Base-by-base conservation (phyloP, 2,888 invertebrate species). In the Vesta saturnalis region DNA sequence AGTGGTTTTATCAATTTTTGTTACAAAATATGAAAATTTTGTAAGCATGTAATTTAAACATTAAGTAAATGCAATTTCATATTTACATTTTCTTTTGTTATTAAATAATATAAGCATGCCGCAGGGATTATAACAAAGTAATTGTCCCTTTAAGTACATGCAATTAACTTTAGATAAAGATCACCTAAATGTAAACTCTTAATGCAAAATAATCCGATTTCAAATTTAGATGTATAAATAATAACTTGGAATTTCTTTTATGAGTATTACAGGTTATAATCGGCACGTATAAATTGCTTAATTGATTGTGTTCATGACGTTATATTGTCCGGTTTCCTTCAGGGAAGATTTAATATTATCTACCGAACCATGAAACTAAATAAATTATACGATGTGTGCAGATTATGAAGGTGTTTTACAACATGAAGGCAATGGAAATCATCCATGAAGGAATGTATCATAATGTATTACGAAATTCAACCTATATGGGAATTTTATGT, bases 351-450 rank as follows among this genome's bases (percentile, higher is more conserved):
- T 30, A 30, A 10, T 30, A 10, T 30, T 30, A 30, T 10, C 30
- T 10, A 30, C 30, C 30, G 30, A 30, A 30, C 30, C 30, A 10
- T 30, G 30, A 30, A 30, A 10, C 23, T 30, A 30, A 30, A 30
- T 30, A 30, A 30, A 30, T 30, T 30, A 30, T 30, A 5, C 30
- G 30, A 30, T 10, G 30, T 30, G 30, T 30, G 30, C 68, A 73
- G 73, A 72, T 72, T 72, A 72, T 69, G 70, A 72, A 65, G 72
- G 70, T 71, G 67, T 72, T 73, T 70, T 61, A 73, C 30, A 6
- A 10, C 10, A 30, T 30, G 30, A 30, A 10, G n/a, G 10, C 30
- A 30, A 30, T 30, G 30, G 30, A 30, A 30, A 30, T 30, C 6
- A 10, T 10, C 30, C 30, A 10, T 30, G 30, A 30, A 30, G 10